Percentiles rank a stretch among this genome's conserved stretches.
These are phyloP conservation scores for Clarias macrocephalus DNA, from an alignment of 2,113 vertebrate species.

Conservation along the genomic window DNA sequence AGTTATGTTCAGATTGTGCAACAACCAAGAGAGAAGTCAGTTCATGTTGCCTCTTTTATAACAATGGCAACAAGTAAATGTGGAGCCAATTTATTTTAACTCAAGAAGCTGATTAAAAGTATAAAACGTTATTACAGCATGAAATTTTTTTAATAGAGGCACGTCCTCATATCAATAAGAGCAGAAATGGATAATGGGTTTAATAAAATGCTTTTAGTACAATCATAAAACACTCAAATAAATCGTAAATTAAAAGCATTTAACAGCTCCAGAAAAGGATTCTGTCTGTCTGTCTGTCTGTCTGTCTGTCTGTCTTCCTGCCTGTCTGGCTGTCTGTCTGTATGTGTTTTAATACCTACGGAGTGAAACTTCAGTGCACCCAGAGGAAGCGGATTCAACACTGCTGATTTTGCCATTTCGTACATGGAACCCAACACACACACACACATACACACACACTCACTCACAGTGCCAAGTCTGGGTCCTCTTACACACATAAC, in stretches of 20 bases:
- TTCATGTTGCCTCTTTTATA: not conserved
- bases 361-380: not conserved
- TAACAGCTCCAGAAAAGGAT: not conserved
- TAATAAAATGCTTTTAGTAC: not conserved
- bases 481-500: slow-evolving; percentile 43
- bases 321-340: not conserved
- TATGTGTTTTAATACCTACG: slow-evolving; percentile 3
- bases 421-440: slow-evolving; percentile 1
- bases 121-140: not conserved
- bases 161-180: not conserved
- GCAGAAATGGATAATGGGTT: not conserved
- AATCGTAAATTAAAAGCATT: not conserved
- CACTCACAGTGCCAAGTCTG: slow-evolving; percentile 14
- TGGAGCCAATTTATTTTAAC: not conserved
- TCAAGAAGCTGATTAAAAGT: not conserved
- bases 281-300: not conserved
- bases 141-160: not conserved
- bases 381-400: not conserved
- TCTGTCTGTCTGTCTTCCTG: not conserved
- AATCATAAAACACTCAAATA: not conserved
- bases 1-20: not conserved
- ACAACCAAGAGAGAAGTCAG: not conserved
- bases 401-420: not conserved
- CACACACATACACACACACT: slow-evolving; percentile 27
- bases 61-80: not conserved